Evolutionary conservation across 2,888 invertebrate genomes (phyloP), one percentile per base, ranked within the genome.

Genomic region (Eupithecia dodoneata): DNA sequence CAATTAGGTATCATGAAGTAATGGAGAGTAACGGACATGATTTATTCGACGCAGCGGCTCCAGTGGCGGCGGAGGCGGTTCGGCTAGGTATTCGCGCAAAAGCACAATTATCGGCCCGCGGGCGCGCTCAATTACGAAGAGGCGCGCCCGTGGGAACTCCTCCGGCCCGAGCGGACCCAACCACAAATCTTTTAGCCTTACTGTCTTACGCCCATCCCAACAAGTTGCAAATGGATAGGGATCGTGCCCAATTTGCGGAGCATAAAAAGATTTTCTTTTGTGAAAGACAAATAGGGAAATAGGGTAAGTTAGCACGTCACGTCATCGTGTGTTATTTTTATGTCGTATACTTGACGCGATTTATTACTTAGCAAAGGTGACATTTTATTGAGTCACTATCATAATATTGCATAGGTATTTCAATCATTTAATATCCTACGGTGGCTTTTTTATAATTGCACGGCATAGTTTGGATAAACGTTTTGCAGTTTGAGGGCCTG

Each of bases 121-220:
- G 94, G 94, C 94, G 93, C 94, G 92, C 94, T 94, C 95, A 94
- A 94, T 95, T 94, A 94, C 95, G 90, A 92, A 90, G 90, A 93
- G 95, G 93, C 89, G 91, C 90, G 89, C 95, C 93, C 94, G 91
- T 91, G 94, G 94, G 94, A 94, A 88, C 89, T 89, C 91, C 92
- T 90, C 90, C 89, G 88, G 86, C 85, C 87, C 90, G 87, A 85
- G 85, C 88, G 88, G 87, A 86, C 87, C 90, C 88, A 86, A 87
- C 91, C 91, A 91, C 93, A 92, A 93, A 93, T 93, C 93, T 93
- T 91, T 88, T 88, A 88, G 89, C 86, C 90, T 92, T 90, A 88
- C 89, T 87, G 88, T 88, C 88, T 90, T 89, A 89, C 85, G 86
- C 88, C 87, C 89, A 86, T 88, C 87, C 87, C 89, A 88, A 89